Base-by-base conservation (phyloP, 2,888 invertebrate genomes). In the Megamerina dolium region DNA sequence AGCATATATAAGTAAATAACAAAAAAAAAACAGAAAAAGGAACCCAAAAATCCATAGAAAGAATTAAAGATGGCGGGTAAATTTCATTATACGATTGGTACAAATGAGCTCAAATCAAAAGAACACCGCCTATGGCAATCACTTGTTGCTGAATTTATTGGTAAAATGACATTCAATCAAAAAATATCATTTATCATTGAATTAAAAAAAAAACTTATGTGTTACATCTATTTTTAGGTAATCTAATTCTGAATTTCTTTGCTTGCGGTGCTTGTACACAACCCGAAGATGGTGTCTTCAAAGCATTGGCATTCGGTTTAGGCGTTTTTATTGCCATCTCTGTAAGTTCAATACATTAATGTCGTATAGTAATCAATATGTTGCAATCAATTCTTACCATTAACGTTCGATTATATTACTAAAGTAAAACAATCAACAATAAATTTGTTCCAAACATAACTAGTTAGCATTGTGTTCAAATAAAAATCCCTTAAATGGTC, bases 61-160 rank as follows among this genome's bases (percentile, higher is more conserved):
- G n/a, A n/a, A n/a, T n/a, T n/a, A n/a, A n/a, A 18, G 48, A 72
- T 72, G 72, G 66, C 61, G 37, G 80, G 79, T 57, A 68, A 61
- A 49, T 70, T 84, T 52, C 77, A 77, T 57, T 77, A 79, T 49
- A 79, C 77, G 47, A 69, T 87, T 43, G 87, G 87, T 14, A 71
- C 82, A 37, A 78, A 81, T 55, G 88, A 88, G 70, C 70, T 88
- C 46, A 79, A 81, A 43, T 79, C 81, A 40, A 81, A 81, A 54
- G 80, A 81, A 16, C 54, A 56, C 45, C 75, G 75, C 16, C 75
- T 94, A 45, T 87, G 87, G 79, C 84, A 83, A 58, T 85, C 90
- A 0, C 74, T 93, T 17, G 70, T 89, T 8, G 93, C 89, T 1
- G 95, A 95, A 70, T 88, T 91, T 58, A 65, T 94, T 9, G 94